Evolutionary conservation across 2,888 invertebrate genomes (phyloP).

Genomic region (Aspidiotus destructor): DNA sequence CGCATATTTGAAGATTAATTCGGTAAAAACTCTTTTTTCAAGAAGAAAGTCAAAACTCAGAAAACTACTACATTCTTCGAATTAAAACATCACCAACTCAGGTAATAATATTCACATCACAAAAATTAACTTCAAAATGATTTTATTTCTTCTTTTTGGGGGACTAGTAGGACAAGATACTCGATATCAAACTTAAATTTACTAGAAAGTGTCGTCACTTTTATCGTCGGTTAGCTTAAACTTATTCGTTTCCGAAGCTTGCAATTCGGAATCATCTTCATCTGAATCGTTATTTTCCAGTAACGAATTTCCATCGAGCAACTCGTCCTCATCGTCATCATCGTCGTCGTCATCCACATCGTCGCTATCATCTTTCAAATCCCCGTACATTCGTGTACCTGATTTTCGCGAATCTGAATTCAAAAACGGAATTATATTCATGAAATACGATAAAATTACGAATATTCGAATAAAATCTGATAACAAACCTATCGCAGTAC

Average conservation of each 20-base stretch:
- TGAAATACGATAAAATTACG: too few species aligned
- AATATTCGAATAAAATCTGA: neutral
- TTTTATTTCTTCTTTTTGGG: too few species aligned
- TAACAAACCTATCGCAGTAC: constrained; percentile 23
- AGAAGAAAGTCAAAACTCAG: too few species aligned
- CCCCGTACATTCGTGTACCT: constrained; percentile 18
- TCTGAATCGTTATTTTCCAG: constrained; percentile 36
- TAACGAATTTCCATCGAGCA: constrained; percentile 35
- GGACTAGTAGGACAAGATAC: too few species aligned
- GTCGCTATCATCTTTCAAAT: constrained; percentile 31
- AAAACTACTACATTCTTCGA: too few species aligned
- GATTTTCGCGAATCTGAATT: constrained; percentile 10
- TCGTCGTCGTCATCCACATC: constrained; percentile 36
- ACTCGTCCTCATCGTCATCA: constrained; percentile 34
- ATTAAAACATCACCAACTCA: too few species aligned
- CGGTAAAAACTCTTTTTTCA: too few species aligned
- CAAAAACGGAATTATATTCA: neutral
- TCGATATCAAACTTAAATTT: neutral
- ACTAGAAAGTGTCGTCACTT: constrained; percentile 38
- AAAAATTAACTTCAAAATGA: too few species aligned
- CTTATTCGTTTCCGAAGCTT: constrained; percentile 22
- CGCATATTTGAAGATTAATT: too few species aligned
- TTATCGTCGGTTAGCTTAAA: constrained; percentile 34
- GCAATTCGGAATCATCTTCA: constrained; percentile 28
- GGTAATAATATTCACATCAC: too few species aligned